Base-by-base conservation (phyloP, 1,140 invertebrate species). In the Tetragnatha versicolor region DNA sequence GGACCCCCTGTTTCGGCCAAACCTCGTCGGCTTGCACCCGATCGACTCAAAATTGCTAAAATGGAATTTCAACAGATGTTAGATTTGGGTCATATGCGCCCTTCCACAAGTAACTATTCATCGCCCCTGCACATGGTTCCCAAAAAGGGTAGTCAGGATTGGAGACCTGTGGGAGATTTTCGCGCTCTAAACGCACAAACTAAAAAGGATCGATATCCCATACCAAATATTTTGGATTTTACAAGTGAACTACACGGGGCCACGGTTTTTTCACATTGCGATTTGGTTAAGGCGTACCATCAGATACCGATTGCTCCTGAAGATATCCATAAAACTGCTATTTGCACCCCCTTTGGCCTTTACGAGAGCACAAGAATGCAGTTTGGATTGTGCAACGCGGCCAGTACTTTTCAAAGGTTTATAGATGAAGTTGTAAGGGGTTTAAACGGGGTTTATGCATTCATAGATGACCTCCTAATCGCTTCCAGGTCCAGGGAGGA, bases 391-490 rank as follows among this genome's bases (percentile, higher is more conserved):
- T 65, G 81, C 37, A 81, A 81, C 42, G 68, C 70, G 14, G 2
- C 79, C 2, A 33, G 7, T 5, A 63, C 81, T 25, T 81, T 81
- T 45, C 70, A 81, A 47, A 39, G 66, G 39, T 76, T 81, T 39
- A 68, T 53, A 12, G 72, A 81, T 49, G n/a, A 63, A 65, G 33
- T 82, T 4, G 45, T 47, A 17, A 10, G 55, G 17, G 42, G n/a
- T 42, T 27, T 77, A 31, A 2, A 12, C 12, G 14, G 0, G 6
- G 47, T 53, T 31, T 69, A 33, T 69, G 45, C 2, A 14, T 69
- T 69, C 10, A 53, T 33, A 9, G 47, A 69, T 53, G 66, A 69
- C 25, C 35, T 69, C 35, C 82, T 89, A 2, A 82, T 91, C 7
- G 87, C 83, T 35, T 85, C 83, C 0, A 61, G 82, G 5, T 75